Percentiles rank a stretch among this genome's conserved stretches.
Evolutionary conservation across 2,888 invertebrate species (phyloP).

Genomic region (Caenorhabditis sp.): DNA sequence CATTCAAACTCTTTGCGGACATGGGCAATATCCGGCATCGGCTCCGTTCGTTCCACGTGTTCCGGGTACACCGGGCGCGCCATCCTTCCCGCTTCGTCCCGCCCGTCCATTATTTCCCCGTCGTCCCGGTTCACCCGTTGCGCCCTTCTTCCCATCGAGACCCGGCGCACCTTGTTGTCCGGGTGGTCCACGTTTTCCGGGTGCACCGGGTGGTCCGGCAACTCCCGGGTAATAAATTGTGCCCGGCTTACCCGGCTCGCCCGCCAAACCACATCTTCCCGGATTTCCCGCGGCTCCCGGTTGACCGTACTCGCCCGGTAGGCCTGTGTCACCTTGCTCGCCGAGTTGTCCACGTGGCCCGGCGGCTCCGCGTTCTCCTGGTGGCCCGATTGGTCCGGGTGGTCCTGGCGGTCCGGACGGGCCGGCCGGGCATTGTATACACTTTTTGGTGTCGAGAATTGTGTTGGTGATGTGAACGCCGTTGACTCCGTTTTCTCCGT

Average conservation of each 20-base stretch:
- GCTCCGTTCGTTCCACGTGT: constrained; percentile 40
- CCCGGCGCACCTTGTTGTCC: constrained; percentile 31
- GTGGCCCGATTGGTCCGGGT: constrained; percentile 53
- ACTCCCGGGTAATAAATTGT: constrained; percentile 37
- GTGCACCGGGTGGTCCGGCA: constrained; percentile 41
- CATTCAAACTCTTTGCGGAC: constrained; percentile 22
- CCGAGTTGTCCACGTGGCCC: constrained; percentile 59
- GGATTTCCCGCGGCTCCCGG: constrained; percentile 37
- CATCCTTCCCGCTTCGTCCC: constrained; percentile 39
- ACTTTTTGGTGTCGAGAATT: constrained; percentile 38
- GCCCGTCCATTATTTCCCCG: constrained; percentile 40
- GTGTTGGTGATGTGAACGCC: constrained; percentile 37
- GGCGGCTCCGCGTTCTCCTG: constrained; percentile 55
- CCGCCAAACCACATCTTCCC: constrained; percentile 28
- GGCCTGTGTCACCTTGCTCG: constrained; percentile 54
- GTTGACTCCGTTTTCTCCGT: constrained; percentile 38
- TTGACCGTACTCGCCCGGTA: constrained; percentile 46
- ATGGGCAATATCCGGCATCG: constrained; percentile 42
- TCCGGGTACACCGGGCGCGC: constrained; percentile 38
- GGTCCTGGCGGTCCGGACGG: constrained; percentile 61
- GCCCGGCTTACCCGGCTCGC: constrained; percentile 45
- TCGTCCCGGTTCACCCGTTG: constrained; percentile 33
- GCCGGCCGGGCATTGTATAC: constrained; percentile 61
- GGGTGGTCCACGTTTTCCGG: constrained; percentile 37
- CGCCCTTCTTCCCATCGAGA: constrained; percentile 34